Percentiles rank a stretch among this genome's conserved stretches.
phyloP scores from a whole-genome alignment of 2,797 vertebrate species.

The Limosa lapponica region DNA sequence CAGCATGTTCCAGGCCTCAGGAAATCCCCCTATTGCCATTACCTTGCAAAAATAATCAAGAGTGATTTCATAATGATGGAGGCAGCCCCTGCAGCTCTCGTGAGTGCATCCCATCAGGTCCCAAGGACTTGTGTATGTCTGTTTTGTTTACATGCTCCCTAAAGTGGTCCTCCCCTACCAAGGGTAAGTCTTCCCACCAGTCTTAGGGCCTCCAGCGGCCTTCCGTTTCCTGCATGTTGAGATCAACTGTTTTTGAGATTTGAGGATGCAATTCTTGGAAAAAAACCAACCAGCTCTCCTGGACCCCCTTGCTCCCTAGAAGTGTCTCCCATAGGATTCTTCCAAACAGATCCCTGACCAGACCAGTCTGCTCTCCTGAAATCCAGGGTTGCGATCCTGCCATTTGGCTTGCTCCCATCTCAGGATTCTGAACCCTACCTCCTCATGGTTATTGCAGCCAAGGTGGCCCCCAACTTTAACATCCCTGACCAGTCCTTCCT shows the following conservation, averaged over 20 bases:
- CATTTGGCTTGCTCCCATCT: background rate
- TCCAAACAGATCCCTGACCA: background rate
- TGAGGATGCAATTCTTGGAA: background rate
- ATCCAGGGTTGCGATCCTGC: background rate
- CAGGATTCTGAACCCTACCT: background rate
- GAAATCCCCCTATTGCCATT: background rate
- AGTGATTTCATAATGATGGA: background rate
- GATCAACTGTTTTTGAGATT: background rate
- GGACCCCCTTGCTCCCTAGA: no score
- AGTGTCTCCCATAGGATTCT: background rate
- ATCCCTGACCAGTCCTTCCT: background rate
- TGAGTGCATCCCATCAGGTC: background rate
- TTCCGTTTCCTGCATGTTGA: background rate
- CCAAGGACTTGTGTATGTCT: fast-evolving
- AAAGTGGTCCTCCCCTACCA: background rate
- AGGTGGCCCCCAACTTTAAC: background rate
- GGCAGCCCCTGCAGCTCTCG: background rate
- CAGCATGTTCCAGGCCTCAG: background rate
- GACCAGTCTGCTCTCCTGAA: background rate
- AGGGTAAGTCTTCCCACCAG: background rate
- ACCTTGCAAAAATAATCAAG: background rate
- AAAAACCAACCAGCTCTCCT: background rate
- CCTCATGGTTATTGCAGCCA: background rate
- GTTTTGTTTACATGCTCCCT: background rate
- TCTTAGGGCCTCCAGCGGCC: background rate